A percentile compares a stretch with the other conserved stretches of the same genome.
These are phyloP conservation scores for Cryptotis parvus DNA, from an alignment of 2,113 vertebrate species.

Conservation along the genomic window DNA sequence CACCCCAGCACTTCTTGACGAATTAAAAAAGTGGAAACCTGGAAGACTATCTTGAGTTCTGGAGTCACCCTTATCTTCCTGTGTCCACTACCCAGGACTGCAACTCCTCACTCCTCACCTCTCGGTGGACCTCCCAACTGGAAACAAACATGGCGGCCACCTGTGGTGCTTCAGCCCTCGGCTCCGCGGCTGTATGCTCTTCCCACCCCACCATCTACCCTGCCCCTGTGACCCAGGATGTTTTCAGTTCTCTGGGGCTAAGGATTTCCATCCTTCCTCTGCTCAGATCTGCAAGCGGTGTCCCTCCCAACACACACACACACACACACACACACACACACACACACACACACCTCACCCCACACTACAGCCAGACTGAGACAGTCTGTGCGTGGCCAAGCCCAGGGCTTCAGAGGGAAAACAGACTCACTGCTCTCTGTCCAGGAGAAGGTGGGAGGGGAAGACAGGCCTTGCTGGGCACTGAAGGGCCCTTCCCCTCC, in stretches of 20 bases:
- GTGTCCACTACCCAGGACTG: neutral
- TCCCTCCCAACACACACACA: too few species aligned
- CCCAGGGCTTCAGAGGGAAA: neutral
- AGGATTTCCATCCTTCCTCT: too few species aligned
- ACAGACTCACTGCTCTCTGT: neutral
- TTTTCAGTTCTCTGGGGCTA: too few species aligned
- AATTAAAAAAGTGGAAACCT: neutral
- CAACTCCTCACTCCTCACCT: neutral
- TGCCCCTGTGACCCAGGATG: too few species aligned
- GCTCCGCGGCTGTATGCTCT: neutral
- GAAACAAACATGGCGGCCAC: neutral
- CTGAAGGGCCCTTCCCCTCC: neutral
- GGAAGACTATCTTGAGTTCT: constrained; percentile 13
- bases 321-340: too few species aligned
- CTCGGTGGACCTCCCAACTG: neutral
- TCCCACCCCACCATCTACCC: too few species aligned
- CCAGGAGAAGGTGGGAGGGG: neutral
- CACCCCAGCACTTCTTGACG: too few species aligned
- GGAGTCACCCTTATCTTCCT: neutral
- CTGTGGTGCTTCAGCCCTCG: neutral
- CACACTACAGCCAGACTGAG: neutral
- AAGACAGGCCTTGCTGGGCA: neutral
- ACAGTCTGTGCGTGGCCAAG: neutral
- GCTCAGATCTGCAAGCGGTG: too few species aligned
- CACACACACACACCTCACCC: too few species aligned